These are phyloP conservation scores for Coregonus clupeaformis DNA, from an alignment of 2,113 vertebrate genomes.

Conservation along the genomic window DNA sequence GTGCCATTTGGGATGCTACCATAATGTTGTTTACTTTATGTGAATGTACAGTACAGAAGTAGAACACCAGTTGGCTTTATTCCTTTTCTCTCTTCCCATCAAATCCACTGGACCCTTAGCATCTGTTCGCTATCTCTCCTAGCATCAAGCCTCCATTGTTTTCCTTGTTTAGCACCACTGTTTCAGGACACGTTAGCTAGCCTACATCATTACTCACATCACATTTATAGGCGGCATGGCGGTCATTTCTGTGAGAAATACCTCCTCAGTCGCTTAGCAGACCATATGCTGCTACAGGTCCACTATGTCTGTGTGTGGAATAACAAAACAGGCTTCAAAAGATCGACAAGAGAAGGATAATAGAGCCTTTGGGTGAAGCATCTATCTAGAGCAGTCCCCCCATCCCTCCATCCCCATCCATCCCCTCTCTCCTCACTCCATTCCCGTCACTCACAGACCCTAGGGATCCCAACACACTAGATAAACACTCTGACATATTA, in stretches of 20 bases:
- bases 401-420: background rate
- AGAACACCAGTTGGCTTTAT: background rate
- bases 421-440: constrained; percentile 3
- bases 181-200: constrained; percentile 2
- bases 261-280: constrained; percentile 21
- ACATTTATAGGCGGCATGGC: constrained; percentile 12
- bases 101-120: constrained; percentile 15
- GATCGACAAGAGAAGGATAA: constrained; percentile 15
- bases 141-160: constrained; percentile 12
- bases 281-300: constrained; percentile 26
- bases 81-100: background rate
- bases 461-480: constrained; percentile 1
- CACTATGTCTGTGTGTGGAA: background rate
- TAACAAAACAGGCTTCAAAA: constrained; percentile 22
- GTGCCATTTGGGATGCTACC: too few relatives aligned
- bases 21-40: background rate
- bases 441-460: constrained; percentile 1
- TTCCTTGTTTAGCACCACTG: constrained; percentile 5
- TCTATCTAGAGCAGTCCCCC: background rate
- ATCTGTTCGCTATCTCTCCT: constrained; percentile 30
- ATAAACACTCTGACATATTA: constrained; percentile 29
- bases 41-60: constrained; percentile 14
- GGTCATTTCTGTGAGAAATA: constrained; percentile 9
- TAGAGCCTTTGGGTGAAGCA: constrained; percentile 8
- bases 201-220: constrained; percentile 25